Evolutionary conservation across 2,888 invertebrate genomes (phyloP), one percentile per base, ranked within the genome.

Genomic region (Acleris literana): DNA sequence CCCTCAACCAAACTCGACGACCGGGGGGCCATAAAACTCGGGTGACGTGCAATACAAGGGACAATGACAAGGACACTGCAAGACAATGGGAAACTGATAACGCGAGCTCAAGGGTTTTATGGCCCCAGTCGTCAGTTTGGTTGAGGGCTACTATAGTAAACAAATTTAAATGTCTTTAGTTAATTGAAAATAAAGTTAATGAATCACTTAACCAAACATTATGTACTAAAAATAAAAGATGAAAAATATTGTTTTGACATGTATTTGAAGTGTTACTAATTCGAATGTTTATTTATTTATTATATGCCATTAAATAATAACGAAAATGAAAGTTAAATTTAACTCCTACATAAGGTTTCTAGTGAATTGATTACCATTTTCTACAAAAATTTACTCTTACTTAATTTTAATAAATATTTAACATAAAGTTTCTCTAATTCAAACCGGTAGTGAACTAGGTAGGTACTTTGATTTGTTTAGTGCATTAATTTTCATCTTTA

Each of bases 241-340:
- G 5, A 43, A 43, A 43, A 43, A 13, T n/a, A 44, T 16, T 5
- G 16, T 44, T 44, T 46, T 46, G 17, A n/a, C 46, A 6, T 17
- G 7, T 7, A 49, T 11, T 20, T 18, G 49, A 49, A 49, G 49
- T 48, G 6, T 69, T 60, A 68, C 58, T 57, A 66, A 72, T 81
- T 79, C 82, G 22, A 22, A 44, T 51, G n/a, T 46, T 53, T 54
- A 39, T 55, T 64, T 29, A 55, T 49, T 44, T 18, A 43, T 33
- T 48, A 11, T 18, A 22, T 11, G 5, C 20, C 48, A 48, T 20
- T 44, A 65, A 54, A 56, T 65, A 22, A 22, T 33, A 52, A 57
- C 18, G 25, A 61, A 61, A 66, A 56, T 39, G 61, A 61, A 61
- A 61, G 65, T 61, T 57, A 18, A 9, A 46, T 53, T 22, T 44